Evolutionary conservation across 2,888 invertebrate species (phyloP), one percentile per base, ranked within the genome.

Genomic region (Sphecodes monilicornis): DNA sequence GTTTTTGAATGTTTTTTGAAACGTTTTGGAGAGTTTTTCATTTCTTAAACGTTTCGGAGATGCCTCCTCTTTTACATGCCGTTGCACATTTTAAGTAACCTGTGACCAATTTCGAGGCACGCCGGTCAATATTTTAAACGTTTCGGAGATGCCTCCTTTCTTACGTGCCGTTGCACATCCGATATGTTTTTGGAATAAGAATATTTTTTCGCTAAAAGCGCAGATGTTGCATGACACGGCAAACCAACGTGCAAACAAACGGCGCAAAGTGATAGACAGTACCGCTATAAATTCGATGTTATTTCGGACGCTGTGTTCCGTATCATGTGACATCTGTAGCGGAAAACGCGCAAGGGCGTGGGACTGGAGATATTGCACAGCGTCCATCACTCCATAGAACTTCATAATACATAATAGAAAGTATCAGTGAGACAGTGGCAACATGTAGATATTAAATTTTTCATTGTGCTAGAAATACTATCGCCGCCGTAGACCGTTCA

Each of bases 381-480:
- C 57, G 84, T 80, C 84, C 77, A 70, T 80, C 85, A 77, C 41
- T 78, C 36, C 64, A 39, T 26, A 43, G 71, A 84, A 86, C 75
- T 78, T 78, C 70, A 75, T 84, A 80, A 84, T 84, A n/a, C n/a
- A n/a, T n/a, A 84, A 86, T 84, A 60, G 84, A 84, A 80, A 86
- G 60, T 86, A 80, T 64, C 43, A 70, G 76, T 10, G 39, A 69
- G 64, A 76, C 84, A 75, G 69, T 39, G 16, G 29, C 60, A 43
- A 60, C 69, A 13, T 41, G 71, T 82, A 75, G 78, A 83, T 78
- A 83, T 84, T 84, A 73, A 68, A 76, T 82, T 84, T 50, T 75
- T 82, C 78, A 50, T 82, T 78, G 82, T 54, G 16, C 36, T 39
- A 1, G 50, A 60, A 41, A 60, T 70, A 39, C 18, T 77, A 72